Evolutionary conservation across 2,113 vertebrate species (phyloP).

Genomic region (Perca fluviatilis): DNA sequence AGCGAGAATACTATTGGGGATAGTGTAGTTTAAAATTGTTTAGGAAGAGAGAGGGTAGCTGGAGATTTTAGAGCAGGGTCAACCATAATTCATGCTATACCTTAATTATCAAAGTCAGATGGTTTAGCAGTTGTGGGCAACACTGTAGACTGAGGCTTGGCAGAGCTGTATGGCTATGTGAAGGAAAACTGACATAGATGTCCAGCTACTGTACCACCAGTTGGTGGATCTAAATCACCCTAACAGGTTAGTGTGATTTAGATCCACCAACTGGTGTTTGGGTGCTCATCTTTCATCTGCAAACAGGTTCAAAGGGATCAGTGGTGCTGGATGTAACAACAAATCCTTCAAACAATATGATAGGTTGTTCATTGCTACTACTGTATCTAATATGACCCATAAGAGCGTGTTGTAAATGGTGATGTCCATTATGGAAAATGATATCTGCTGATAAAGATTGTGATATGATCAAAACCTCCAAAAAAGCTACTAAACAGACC

Average conservation of each 20-base stretch:
- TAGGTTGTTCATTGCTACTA: too few relatives aligned
- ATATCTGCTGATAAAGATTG: background rate
- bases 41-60: conserved; percentile 6
- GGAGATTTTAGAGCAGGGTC: conserved; percentile 32
- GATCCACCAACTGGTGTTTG: background rate
- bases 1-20: conserved; percentile 19
- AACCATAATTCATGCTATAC: conserved; percentile 23
- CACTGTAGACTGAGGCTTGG: conserved; percentile 4
- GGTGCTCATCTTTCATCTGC: background rate
- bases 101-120: conserved; percentile 43
- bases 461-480: background rate
- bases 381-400: too few relatives aligned
- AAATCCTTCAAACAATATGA: too few relatives aligned
- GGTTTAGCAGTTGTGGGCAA: conserved; percentile 10
- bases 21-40: conserved; percentile 40
- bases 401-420: background rate
- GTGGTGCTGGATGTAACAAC: background rate
- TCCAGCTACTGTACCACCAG: background rate
- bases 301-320: background rate
- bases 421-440: background rate
- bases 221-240: too few relatives aligned
- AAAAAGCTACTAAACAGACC: background rate
- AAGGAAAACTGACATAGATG: conserved; percentile 11
- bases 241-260: background rate
- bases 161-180: conserved; percentile 2